Evolutionary conservation across 2,797 vertebrate genomes (phyloP).

Genomic region (Manis pentadactyla): DNA sequence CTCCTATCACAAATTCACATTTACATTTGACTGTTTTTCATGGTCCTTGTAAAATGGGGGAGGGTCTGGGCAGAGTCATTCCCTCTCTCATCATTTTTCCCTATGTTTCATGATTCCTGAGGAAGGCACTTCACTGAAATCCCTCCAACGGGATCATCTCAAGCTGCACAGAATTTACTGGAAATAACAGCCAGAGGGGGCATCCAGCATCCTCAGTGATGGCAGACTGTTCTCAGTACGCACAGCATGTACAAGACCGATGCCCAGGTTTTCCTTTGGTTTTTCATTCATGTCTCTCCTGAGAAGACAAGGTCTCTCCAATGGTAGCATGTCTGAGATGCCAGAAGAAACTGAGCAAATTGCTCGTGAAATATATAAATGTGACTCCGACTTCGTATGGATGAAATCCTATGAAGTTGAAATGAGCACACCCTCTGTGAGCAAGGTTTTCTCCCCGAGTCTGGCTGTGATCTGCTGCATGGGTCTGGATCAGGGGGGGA

Average conservation of each 20-base stretch:
- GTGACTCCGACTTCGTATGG: too few species aligned
- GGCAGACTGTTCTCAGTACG: not conserved
- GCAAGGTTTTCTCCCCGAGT: rapidly evolving
- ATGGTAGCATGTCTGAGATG: not conserved
- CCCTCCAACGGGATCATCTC: not conserved
- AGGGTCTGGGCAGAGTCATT: too few species aligned
- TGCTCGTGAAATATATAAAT: rapidly evolving
- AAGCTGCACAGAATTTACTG: not conserved
- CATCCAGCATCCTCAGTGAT: rapidly evolving
- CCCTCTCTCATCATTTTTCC: not conserved
- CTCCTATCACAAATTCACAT: not conserved
- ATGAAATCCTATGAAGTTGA: too few species aligned
- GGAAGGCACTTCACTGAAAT: not conserved
- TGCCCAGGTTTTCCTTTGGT: not conserved
- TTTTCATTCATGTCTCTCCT: not conserved
- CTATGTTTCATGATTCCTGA: too few species aligned
- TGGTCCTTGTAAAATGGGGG: not conserved
- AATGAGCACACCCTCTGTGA: not conserved
- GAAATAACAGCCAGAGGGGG: not conserved
- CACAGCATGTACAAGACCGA: not conserved
- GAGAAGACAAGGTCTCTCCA: not conserved
- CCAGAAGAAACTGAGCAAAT: not conserved
- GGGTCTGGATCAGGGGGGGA: not conserved
- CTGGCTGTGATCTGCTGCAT: slow-evolving; percentile 28
- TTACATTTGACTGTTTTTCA: not conserved